Base-by-base conservation (phyloP, 2,888 invertebrate genomes). In the Agrochola lychnidis region DNA sequence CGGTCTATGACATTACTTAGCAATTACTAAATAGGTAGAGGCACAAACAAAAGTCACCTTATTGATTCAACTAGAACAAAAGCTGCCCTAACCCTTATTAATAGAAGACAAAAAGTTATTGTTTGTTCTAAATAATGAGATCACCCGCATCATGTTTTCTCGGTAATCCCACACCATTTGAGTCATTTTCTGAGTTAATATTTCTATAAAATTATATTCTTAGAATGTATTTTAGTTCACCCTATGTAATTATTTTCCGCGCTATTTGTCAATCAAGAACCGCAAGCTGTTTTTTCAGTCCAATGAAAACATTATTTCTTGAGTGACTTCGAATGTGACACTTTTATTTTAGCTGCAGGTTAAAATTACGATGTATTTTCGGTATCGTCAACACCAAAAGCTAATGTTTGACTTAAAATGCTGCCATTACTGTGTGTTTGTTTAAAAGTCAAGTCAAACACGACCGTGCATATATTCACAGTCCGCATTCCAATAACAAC, bases 61-160 rank as follows among this genome's bases (percentile, higher is more conserved):
- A 69, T 83, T 76, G 62, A 72, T 63, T 59, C 42, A 0, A 61
- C 12, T 36, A 64, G 45, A 78, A 84, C 77, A 80, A 83, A 74
- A 73, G 59, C 57, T 72, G 45, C 9, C 22, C 42, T 69, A 77
- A 59, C 61, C 77, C 66, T 70, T 76, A 72, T 78, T 73, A 76
- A 67, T 53, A 59, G 56, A 70, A 72, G 30, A 82, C 83, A 82
- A 83, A 78, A 81, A 78, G 64, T 76, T 77, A 86, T 89, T 87
- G 83, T 89, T 84, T 85, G 85, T 81, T 77, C 70, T 48, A 86
- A 89, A 79, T 79, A 80, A 91, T 94, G 94, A 94, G 89, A 92
- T 94, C 94, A 93, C 95, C 94, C 94, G 94, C 94, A 94, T 94
- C 83, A 82, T 84, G 14, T 82, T 71, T 89, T 90, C 88, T 85